These are phyloP conservation scores for Meandrina meandrites DNA, from an alignment of 92 coral and sea anemone species.

Conservation along the genomic window DNA sequence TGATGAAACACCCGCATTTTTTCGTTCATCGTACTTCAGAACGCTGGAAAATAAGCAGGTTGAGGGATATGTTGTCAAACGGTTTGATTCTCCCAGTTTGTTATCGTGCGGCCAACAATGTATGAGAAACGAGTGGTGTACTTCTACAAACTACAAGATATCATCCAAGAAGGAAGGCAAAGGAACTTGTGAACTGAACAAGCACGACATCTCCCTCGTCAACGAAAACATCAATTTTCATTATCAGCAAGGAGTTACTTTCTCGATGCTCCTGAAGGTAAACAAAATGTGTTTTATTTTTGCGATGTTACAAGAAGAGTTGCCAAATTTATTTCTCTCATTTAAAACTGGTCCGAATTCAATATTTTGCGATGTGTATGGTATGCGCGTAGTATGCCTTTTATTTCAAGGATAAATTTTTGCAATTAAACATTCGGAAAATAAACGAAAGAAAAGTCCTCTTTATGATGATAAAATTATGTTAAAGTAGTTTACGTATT, in stretches of 20 bases:
- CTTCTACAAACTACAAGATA: background rate
- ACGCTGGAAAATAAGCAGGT: background rate
- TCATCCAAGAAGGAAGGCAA: background rate
- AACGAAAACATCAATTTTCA: background rate
- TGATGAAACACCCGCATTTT: background rate
- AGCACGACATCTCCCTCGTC: conserved; percentile 1
- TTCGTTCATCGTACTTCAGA: background rate
- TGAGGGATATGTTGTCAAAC: background rate
- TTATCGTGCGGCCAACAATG: background rate
- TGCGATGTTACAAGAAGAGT: too few species aligned
- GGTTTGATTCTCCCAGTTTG: background rate
- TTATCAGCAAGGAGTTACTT: background rate
- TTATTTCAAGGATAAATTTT: too few species aligned
- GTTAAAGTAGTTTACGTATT: too few species aligned
- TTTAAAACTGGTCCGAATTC: too few species aligned
- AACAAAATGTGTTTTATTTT: too few species aligned
- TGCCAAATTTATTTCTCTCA: too few species aligned
- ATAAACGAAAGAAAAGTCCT: too few species aligned
- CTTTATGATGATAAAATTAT: too few species aligned
- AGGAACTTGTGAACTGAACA: background rate
- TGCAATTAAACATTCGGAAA: too few species aligned
- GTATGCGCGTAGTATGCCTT: too few species aligned
- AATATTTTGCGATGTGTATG: too few species aligned
- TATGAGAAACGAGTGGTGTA: background rate
- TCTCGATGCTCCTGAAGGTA: background rate